phyloP scores from a whole-genome alignment of 2,797 vertebrate genomes.

The Lemur catta region DNA sequence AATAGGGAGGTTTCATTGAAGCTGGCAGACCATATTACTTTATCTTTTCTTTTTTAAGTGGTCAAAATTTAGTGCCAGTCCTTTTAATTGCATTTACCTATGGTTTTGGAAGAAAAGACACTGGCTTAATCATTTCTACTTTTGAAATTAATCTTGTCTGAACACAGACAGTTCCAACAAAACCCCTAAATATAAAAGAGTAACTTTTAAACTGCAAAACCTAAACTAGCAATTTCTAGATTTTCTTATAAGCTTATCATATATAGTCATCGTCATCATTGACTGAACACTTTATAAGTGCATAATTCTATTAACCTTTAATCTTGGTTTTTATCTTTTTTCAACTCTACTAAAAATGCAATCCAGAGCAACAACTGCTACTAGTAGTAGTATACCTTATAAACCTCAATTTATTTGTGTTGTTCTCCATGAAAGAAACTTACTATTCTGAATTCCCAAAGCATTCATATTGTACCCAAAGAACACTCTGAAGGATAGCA shows the following conservation, averaged over 20 bases:
- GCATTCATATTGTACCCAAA: conserved; percentile 42
- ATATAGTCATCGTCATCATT: not conserved
- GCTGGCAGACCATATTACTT: not conserved
- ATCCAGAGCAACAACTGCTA: conserved; percentile 25
- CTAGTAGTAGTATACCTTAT: not conserved
- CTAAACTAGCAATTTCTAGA: not conserved
- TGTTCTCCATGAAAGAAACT: conserved; percentile 50
- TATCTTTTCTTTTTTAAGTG: not conserved
- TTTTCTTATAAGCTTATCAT: not conserved
- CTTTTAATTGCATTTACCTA: conserved; percentile 21
- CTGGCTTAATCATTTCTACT: conserved; percentile 12
- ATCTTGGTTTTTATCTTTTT: not conserved
- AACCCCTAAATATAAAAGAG: not conserved
- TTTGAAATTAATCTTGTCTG: conserved; percentile 39
- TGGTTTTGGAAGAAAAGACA: not conserved
- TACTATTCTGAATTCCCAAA: conserved; percentile 51
- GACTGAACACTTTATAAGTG: not conserved
- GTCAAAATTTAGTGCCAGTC: conserved; percentile 28
- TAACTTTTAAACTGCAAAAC: conserved; percentile 18
- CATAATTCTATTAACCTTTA: not conserved
- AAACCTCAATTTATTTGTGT: conserved; percentile 1
- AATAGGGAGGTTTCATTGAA: not conserved
- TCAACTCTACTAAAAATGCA: conserved; percentile 19
- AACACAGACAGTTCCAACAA: not conserved
- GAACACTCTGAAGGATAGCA: conserved; percentile 10